Base-by-base conservation (phyloP, 2,113 vertebrate genomes). In the Labrus mixtus region DNA sequence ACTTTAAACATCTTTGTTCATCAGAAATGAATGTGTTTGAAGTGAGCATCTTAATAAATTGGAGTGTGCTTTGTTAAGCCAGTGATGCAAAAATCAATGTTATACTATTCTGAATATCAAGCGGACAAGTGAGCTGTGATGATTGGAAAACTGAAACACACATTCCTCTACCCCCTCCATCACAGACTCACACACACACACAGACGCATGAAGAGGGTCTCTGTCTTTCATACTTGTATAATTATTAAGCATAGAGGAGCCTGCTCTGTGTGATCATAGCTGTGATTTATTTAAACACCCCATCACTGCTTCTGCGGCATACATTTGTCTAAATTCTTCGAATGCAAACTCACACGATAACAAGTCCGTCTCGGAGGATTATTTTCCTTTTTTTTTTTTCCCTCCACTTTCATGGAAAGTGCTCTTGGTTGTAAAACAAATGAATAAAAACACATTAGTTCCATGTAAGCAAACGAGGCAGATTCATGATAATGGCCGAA, bases 61-160 rank as follows among this genome's bases (percentile, higher is more conserved):
- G 10, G 41, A 79, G 76, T 68, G 36, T 58, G 36, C 43, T 81
- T 78, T 12, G 45, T 83, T 78, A 74, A 79, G 68, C 61, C 37
- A 73, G 67, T 89, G 83, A 90, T 87, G 87, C 73, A 87, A 87
- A 87, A 90, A 83, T 87, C 82, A 79, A 36, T 88, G 85, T 88
- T 81, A 90, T 78, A 82, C 58, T 36, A 20, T 56, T 13, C 57
- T 70, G 62, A 81, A 88, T 83, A 83, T 85, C 79, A 48, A 74
- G 64, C 7, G 29, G 74, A 25, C 36, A 67, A 33, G 41, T 81
- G 62, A 77, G 77, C 51, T 41, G 43, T 59, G 73, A 85, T 69
- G 41, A 67, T 73, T 55, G 68, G 60, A 48, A 81, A 81, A 63
- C 13, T 16, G 4, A 33, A 33, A 33, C 29, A 0, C 55, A 43